Percentiles rank a stretch among this genome's conserved stretches.
These are phyloP conservation scores for Hipparchia sbordonii DNA, from an alignment of 2,888 invertebrate genomes.

Conservation along the genomic window DNA sequence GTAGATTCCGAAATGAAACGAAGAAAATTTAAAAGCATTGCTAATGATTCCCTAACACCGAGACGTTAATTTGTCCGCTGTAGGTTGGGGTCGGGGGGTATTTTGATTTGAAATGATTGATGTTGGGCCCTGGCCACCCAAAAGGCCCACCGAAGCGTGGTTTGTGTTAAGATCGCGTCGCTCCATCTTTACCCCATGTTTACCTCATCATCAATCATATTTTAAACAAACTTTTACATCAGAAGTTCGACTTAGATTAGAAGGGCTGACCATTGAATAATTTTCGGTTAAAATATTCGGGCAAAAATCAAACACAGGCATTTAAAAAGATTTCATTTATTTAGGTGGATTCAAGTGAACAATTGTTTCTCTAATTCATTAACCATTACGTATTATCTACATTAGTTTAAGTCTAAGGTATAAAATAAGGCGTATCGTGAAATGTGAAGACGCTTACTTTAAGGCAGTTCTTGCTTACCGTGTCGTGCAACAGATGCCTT, in stretches of 20 bases:
- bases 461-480: conserved; percentile 78
- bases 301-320: background rate
- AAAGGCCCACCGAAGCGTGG: conserved; percentile 21
- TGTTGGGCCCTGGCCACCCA: conserved; percentile 46
- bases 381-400: background rate
- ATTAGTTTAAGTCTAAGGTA: conserved; percentile 61
- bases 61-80: conserved; percentile 49
- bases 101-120: conserved; percentile 50
- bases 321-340: conserved; percentile 38
- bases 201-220: conserved; percentile 54
- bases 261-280: background rate
- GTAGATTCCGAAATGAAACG: background rate
- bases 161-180: conserved; percentile 31
- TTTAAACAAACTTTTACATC: conserved; percentile 8
- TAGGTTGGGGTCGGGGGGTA: background rate
- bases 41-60: conserved; percentile 30
- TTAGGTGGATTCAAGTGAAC: conserved; percentile 41
- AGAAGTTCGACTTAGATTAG: background rate
- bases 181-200: conserved; percentile 46
- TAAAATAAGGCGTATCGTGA: conserved; percentile 81
- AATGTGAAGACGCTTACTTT: conserved; percentile 74
- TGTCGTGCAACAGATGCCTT: conserved; percentile 59
- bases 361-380: conserved; percentile 29
- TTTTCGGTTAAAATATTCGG: background rate
- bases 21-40: conserved; percentile 4